These are phyloP conservation scores for Cryptoprocta ferox DNA, from an alignment of 2,797 vertebrate genomes.

Conservation along the genomic window DNA sequence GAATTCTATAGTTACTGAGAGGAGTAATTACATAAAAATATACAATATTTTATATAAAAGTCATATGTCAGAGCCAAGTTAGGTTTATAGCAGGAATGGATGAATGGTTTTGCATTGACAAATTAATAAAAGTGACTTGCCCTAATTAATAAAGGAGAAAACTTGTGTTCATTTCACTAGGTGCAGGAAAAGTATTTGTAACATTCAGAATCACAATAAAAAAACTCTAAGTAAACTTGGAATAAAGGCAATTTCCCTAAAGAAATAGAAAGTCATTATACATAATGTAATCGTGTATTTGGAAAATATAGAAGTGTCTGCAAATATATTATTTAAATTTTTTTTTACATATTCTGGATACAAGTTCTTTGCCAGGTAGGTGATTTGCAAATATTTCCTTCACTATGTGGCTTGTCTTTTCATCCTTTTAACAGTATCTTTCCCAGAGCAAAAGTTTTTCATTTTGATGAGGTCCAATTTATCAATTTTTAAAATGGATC, in stretches of 20 bases:
- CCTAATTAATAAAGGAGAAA: not conserved
- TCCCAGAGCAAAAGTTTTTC: not conserved
- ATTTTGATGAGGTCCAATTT: not conserved
- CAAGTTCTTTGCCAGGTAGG: not conserved
- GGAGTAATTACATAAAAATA: not conserved
- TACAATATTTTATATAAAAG: not conserved
- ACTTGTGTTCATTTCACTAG: not conserved
- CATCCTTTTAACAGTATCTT: not conserved
- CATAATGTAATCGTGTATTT: not conserved
- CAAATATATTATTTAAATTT: not conserved
- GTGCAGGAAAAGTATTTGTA: not conserved
- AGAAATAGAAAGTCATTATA: not conserved
- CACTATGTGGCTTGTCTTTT: not conserved
- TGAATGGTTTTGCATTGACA: not conserved
- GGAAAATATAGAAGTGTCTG: not conserved
- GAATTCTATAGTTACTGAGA: not conserved
- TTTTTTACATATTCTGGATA: not conserved
- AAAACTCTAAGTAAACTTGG: not conserved
- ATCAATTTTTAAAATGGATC: not conserved
- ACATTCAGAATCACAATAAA: not conserved
- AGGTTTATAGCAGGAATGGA: slow-evolving; percentile 10
- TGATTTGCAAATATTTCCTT: not conserved
- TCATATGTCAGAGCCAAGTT: not conserved
- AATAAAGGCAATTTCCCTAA: not conserved
- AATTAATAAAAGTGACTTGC: not conserved